Conservation (phyloP, 1,140 invertebrate species). For the Geopemphigus sp. region DNA sequence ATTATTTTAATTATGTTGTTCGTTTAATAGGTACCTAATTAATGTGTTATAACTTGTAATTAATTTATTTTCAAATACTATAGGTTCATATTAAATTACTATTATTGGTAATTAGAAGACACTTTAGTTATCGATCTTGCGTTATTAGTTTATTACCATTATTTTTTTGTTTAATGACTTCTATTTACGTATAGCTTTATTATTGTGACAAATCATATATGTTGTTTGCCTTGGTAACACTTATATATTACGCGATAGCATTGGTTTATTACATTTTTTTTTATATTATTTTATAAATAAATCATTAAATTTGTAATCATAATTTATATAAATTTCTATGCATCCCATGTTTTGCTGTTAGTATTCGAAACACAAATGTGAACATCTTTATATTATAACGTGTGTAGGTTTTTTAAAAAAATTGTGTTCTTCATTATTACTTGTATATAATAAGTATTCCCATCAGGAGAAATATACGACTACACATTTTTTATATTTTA, state of each 20-base stretch:
- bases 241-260: not conserved
- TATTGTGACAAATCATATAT: not conserved
- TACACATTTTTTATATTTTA: too few relatives aligned
- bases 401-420: not conserved
- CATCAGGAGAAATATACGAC: too few relatives aligned
- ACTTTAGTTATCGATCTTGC: not conserved
- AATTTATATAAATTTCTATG: not conserved
- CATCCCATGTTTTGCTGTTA: not conserved
- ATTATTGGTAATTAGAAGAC: not conserved
- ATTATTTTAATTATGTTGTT: too few relatives aligned
- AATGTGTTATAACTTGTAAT: too few relatives aligned
- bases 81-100: not conserved
- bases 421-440: too few relatives aligned
- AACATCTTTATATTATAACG: not conserved
- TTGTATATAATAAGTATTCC: too few relatives aligned
- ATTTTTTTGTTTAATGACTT: not conserved
- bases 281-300: not conserved
- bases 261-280: not conserved
- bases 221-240: not conserved
- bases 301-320: not conserved
- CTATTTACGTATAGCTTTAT: not conserved
- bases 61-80: not conserved
- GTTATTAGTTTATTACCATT: not conserved
- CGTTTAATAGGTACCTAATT: too few relatives aligned
- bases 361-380: conserved; percentile 13